Percentiles rank a stretch among this genome's conserved stretches.
Evolutionary conservation across 2,888 invertebrate genomes (phyloP).

Genomic region (Polyommatus iphigenia): DNA sequence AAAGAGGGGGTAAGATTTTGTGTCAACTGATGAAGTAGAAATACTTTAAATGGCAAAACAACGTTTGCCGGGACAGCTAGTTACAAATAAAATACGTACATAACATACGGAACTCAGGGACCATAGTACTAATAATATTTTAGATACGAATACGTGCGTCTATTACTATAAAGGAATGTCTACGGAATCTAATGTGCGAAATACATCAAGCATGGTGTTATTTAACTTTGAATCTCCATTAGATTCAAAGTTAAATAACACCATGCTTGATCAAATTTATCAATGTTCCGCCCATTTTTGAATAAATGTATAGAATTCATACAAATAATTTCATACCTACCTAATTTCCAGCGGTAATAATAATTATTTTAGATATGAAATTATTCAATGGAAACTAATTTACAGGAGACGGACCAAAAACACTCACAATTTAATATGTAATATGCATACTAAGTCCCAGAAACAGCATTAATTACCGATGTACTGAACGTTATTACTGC

Average conservation of each 20-base stretch:
- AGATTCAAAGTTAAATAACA: too few species aligned
- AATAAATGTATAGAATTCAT: neutral
- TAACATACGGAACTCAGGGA: too few species aligned
- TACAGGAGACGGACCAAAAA: neutral
- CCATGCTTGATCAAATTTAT: neutral
- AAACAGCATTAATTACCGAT: constrained; percentile 16
- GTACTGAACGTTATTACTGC: constrained; percentile 17
- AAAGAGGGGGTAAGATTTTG: too few species aligned
- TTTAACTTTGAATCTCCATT: neutral
- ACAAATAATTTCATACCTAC: neutral
- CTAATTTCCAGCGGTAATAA: neutral
- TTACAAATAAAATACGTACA: too few species aligned
- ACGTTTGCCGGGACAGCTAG: too few species aligned
- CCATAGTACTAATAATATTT: too few species aligned
- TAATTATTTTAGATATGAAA: neutral
- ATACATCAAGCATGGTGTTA: too few species aligned
- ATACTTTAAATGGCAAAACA: too few species aligned
- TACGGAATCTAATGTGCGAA: neutral
- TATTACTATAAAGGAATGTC: neutral
- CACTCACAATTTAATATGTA: constrained; percentile 17
- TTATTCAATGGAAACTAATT: neutral
- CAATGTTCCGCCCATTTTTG: too few species aligned
- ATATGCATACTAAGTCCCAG: constrained; percentile 21
- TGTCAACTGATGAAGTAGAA: too few species aligned
- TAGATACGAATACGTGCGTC: too few species aligned